A percentile compares a stretch with the other conserved stretches of the same genome.
phyloP scores from a whole-genome alignment of 1,140 invertebrate species.

The Drepana arcuata region DNA sequence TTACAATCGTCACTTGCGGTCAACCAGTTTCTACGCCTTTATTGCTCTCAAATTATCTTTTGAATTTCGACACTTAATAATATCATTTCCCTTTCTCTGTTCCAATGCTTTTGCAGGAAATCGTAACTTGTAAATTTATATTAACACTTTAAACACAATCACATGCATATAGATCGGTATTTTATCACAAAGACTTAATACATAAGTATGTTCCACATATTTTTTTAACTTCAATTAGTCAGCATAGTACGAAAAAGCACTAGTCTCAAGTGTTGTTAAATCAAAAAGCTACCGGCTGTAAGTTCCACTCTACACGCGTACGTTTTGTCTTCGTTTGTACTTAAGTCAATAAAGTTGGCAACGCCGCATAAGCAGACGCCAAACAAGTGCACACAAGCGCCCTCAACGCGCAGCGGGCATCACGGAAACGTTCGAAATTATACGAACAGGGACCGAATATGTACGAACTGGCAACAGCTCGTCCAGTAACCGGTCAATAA shows the following conservation, averaged over 20 bases:
- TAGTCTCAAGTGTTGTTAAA: conserved; percentile 34
- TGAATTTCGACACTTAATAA: conserved; percentile 22
- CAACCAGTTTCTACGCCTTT: conserved; percentile 54
- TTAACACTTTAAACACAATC: conserved; percentile 35
- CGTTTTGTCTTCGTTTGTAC: conserved; percentile 67
- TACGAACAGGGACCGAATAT: conserved; percentile 52
- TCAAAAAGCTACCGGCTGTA: conserved; percentile 62
- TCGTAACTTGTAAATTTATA: conserved; percentile 11
- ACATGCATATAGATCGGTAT: conserved; percentile 18
- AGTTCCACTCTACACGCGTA: conserved; percentile 62
- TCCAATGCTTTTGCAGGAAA: conserved; percentile 6
- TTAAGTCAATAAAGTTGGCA: conserved; percentile 71
- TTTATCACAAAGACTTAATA: conserved; percentile 52
- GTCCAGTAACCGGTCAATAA: conserved; percentile 72
- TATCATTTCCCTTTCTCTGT: conserved; percentile 36
- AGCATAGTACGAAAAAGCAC: conserved; percentile 23
- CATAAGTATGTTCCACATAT: conserved; percentile 28
- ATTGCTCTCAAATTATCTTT: conserved; percentile 37
- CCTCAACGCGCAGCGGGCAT: conserved; percentile 66
- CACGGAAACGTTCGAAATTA: conserved; percentile 42
- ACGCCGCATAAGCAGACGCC: conserved; percentile 69
- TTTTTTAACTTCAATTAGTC: conserved; percentile 15
- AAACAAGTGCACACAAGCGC: conserved; percentile 66
- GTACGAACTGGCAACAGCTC: conserved; percentile 64
- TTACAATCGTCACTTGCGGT: conserved; percentile 52